Evolutionary conservation across 2,797 vertebrate species (phyloP).

Genomic region (Bryconaethiops microstoma): DNA sequence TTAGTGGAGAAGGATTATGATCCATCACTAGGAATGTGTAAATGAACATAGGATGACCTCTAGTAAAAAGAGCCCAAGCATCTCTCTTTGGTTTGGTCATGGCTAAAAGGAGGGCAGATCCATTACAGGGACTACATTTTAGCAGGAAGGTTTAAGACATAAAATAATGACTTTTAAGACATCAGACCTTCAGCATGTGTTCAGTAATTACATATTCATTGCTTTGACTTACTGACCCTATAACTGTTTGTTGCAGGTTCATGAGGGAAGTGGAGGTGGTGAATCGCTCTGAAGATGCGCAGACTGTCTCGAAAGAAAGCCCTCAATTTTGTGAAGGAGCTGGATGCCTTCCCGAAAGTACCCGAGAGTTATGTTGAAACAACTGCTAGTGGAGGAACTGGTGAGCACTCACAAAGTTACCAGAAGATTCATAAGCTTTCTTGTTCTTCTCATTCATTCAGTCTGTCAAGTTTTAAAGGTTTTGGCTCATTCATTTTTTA

Average conservation of each 20-base stretch:
- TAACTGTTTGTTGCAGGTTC: constrained; percentile 62
- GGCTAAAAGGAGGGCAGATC: too few relatives aligned
- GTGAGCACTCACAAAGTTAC: constrained; percentile 66
- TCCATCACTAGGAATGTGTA: too few relatives aligned
- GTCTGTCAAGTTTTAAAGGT: not conserved
- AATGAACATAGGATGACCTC: not conserved
- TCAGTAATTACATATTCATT: too few relatives aligned
- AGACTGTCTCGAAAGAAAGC: constrained; percentile 94
- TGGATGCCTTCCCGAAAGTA: constrained; percentile 97
- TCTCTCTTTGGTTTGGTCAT: not conserved
- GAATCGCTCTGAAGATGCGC: constrained; percentile 83
- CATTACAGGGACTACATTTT: too few relatives aligned
- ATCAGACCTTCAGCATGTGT: too few relatives aligned
- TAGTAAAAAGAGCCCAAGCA: not conserved
- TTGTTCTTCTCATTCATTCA: not conserved
- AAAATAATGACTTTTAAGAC: too few relatives aligned
- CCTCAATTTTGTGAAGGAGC: constrained; percentile 90
- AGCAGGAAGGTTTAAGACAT: too few relatives aligned
- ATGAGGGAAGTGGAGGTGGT: constrained; percentile 73
- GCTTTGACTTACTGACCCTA: not conserved
- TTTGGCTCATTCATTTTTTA: not conserved
- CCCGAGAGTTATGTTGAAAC: constrained; percentile 98
- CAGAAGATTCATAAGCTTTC: not conserved
- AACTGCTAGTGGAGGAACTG: constrained; percentile 92
- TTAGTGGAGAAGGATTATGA: too few relatives aligned